Conservation (phyloP, 2,113 vertebrate species). For the Felis catus region DNA sequence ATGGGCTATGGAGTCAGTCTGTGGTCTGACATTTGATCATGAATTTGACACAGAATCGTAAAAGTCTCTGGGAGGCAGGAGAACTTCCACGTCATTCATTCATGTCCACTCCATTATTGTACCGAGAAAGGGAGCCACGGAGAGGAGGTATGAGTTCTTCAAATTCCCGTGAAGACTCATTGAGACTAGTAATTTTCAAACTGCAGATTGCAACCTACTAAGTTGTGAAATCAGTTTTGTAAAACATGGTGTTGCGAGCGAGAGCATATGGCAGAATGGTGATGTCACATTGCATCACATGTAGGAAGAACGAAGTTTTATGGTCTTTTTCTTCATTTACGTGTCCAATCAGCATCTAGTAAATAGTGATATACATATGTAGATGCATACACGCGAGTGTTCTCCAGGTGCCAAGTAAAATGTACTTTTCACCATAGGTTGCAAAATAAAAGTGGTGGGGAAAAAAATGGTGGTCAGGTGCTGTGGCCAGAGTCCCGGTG, state of each 20-base stretch:
- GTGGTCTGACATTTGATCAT: background rate
- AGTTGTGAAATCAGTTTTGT: background rate
- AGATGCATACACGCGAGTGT: background rate
- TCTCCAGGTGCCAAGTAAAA: background rate
- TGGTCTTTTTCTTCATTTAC: background rate
- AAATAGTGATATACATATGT: background rate
- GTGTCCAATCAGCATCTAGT: background rate
- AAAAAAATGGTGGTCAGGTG: background rate
- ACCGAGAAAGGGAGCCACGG: background rate
- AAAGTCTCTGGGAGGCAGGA: background rate
- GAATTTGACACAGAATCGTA: background rate
- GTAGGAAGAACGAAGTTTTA: accelerated
- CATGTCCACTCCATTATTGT: background rate
- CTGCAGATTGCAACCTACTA: background rate
- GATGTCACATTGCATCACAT: background rate
- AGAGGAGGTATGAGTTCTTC: background rate
- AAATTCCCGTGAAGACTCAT: background rate
- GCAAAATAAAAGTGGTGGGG: background rate
- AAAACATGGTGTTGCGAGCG: background rate
- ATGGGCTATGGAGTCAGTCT: background rate
- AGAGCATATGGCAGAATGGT: background rate
- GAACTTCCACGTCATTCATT: background rate
- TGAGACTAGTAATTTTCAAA: background rate
- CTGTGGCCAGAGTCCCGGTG: too few species aligned
- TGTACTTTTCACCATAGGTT: background rate